Conservation (phyloP, 1,140 invertebrate genomes). For the Lanistes nyassanus region DNA sequence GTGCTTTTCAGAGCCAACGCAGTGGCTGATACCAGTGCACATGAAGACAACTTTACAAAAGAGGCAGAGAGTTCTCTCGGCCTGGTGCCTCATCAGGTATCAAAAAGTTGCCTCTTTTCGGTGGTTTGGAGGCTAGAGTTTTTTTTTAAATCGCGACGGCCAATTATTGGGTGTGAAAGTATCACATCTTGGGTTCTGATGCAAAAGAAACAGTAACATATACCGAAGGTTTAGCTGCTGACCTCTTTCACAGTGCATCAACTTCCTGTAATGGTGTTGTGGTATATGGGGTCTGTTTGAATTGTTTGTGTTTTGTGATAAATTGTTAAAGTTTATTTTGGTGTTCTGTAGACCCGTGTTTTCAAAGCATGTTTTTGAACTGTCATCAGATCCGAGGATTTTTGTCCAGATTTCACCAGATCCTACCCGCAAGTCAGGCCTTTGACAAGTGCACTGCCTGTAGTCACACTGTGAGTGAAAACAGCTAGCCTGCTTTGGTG, state of each 20-base stretch:
- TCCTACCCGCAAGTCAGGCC: conserved; percentile 83
- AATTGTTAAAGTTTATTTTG: too few species aligned
- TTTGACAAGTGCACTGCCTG: conserved; percentile 95
- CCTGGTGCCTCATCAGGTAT: conserved; percentile 85
- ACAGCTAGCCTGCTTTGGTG: too few species aligned
- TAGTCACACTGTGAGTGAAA: conserved; percentile 72
- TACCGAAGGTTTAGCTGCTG: too few species aligned
- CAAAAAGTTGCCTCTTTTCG: neutral
- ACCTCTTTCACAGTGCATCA: too few species aligned
- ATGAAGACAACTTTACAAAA: conserved; percentile 50
- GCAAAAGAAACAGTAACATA: too few species aligned
- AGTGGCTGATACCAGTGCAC: conserved; percentile 68
- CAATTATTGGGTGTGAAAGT: too few species aligned
- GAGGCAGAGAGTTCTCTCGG: conserved; percentile 78
- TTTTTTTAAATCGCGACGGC: too few species aligned
- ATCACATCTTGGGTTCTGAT: too few species aligned
- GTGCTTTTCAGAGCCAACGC: conserved; percentile 70
- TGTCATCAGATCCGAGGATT: conserved; percentile 82
- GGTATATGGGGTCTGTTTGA: too few species aligned
- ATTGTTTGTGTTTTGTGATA: too few species aligned
- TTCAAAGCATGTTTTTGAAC: neutral
- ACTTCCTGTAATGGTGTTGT: too few species aligned
- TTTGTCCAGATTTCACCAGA: conserved; percentile 81
- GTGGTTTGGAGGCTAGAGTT: too few species aligned
- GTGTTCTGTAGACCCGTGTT: neutral